phyloP scores from a whole-genome alignment of 2,113 vertebrate genomes.

The Gallinago undulata region DNA sequence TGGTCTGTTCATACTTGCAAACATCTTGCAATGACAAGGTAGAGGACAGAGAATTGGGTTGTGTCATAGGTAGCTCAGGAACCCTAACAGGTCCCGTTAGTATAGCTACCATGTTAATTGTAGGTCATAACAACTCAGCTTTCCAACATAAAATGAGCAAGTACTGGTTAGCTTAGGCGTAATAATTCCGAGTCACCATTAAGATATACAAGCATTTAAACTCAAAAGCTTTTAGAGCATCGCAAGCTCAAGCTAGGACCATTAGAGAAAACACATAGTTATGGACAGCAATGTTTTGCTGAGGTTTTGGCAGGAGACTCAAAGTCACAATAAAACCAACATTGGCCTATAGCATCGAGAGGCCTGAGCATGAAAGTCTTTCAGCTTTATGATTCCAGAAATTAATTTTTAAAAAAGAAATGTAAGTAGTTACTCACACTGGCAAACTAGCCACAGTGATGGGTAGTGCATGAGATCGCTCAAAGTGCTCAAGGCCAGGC shows the following conservation, averaged over 20 bases:
- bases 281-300: neutral
- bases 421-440: fast-evolving
- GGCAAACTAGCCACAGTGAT: neutral
- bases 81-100: neutral
- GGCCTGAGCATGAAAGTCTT: neutral
- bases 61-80: neutral
- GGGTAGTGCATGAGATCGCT: neutral
- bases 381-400: neutral
- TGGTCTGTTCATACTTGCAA: neutral
- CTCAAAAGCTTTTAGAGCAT: too few relatives aligned
- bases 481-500: neutral
- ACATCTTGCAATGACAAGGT: neutral
- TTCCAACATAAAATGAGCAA: neutral
- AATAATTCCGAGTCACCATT: fast-evolving
- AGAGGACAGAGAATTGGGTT: neutral
- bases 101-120: neutral
- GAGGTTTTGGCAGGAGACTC: neutral
- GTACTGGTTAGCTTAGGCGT: neutral
- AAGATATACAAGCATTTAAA: neutral
- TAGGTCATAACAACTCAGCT: neutral
- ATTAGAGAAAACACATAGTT: fast-evolving
- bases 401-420: neutral
- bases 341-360: neutral
- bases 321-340: neutral
- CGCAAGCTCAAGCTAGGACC: neutral